A percentile compares a stretch with the other conserved stretches of the same genome.
Evolutionary conservation across 2,113 vertebrate species (phyloP).

Genomic region (Trochalopteron elliotii): DNA sequence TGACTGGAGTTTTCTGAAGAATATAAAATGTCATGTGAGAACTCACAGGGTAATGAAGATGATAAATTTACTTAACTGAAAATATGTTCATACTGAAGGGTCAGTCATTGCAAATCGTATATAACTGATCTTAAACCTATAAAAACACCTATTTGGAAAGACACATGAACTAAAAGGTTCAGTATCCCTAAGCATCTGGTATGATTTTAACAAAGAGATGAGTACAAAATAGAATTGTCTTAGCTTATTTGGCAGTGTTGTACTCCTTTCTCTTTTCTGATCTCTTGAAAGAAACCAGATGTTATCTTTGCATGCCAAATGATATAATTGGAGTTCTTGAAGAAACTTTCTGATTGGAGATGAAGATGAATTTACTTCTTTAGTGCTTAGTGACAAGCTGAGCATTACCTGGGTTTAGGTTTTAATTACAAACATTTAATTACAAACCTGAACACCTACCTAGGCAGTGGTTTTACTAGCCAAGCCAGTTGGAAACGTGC

Average conservation of each 20-base stretch:
- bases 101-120: not conserved
- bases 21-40: not conserved
- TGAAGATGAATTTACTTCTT: not conserved
- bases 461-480: not conserved
- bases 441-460: not conserved
- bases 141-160: not conserved
- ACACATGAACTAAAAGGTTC: not conserved
- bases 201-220: not conserved
- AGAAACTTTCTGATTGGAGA: not conserved
- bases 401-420: not conserved
- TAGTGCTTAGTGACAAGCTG: not conserved
- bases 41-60: not conserved
- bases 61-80: not conserved
- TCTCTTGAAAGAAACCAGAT: not conserved
- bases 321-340: not conserved
- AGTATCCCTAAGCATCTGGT: not conserved
- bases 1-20: not conserved
- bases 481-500: not conserved
- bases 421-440: not conserved
- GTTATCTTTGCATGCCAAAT: not conserved
- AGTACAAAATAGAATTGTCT: not conserved
- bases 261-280: not conserved
- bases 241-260: not conserved
- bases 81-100: not conserved
- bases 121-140: not conserved